Base-by-base conservation (phyloP, 2,797 vertebrate species). In the Aldrovandia affinis region DNA sequence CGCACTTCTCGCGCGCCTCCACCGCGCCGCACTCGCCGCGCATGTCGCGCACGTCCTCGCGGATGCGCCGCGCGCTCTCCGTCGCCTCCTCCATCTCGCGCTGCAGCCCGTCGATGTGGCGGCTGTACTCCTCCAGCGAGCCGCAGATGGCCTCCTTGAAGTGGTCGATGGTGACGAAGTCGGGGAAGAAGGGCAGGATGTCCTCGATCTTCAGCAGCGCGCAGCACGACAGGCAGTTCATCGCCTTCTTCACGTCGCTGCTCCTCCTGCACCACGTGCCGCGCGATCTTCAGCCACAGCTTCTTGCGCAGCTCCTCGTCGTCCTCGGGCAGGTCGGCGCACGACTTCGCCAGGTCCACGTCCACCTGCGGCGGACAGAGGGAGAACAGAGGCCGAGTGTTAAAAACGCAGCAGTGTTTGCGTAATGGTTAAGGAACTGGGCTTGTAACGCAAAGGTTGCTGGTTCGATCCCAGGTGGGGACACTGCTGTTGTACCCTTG, bases 1-100 rank as follows among this genome's bases (percentile, higher is more conserved):
- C 97, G 83, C 98, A 99, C 83, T 99, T 99, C 93, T 99, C 98
- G 91, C 99, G 98, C 81, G 98, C 97, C 83, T 99, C 98, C 90
- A 99, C 97, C 0, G 97, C 96, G 2, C 98, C 98, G 0, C 99
- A 99, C 87, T 99, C 98, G 91, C 98, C 99, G 87, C 98, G 97
- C 95, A 99, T 97, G 92, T 99, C 98, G 91, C 99, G 97, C 90
- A 99, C 97, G 92, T 99, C 98, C 87, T 97, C 97, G 77, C 98
- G 94, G 89, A 99, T 99, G 61, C 97, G 97, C 90, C 97, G 97
- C 82, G 98, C 98, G 0, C 98, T 99, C 89, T 97, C 97, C 0
- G 98, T 99, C 83, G 98, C 98, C 90, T 99, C 98, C 86, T 99
- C 98, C 98, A 99, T 99, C 94, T 99, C 98, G 84, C 95, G 97